Evolutionary conservation across 92 coral and sea anemone genomes (phyloP).

Genomic region (Heliopora coerulea): DNA sequence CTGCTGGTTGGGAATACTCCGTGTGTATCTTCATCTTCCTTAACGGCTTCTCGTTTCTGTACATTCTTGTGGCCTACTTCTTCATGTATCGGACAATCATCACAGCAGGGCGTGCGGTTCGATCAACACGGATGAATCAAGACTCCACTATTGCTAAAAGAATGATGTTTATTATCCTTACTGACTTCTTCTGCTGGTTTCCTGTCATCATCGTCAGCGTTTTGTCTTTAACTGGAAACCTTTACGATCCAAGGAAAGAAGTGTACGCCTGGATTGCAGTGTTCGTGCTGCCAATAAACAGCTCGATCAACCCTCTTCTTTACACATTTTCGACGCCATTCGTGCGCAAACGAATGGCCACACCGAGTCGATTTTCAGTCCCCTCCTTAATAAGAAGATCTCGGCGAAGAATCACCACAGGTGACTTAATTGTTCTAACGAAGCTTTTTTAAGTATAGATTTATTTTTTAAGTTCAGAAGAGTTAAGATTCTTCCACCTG

Average conservation of each 20-base stretch:
- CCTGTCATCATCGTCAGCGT: slow-evolving; percentile 67
- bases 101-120: slow-evolving; percentile 46
- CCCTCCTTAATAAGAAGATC: too few relatives aligned
- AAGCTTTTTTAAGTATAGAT: too few relatives aligned
- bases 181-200: slow-evolving; percentile 65
- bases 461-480: too few relatives aligned
- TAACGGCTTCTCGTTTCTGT: slow-evolving; percentile 69
- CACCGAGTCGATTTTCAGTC: too few relatives aligned
- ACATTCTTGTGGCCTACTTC: slow-evolving; percentile 65
- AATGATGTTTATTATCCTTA: slow-evolving; percentile 57
- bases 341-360: slow-evolving; percentile 41
- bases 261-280: slow-evolving; percentile 72
- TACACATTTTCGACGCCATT: slow-evolving; percentile 67
- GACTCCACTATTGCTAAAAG: slow-evolving; percentile 69
- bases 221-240: slow-evolving; percentile 56
- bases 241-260: slow-evolving; percentile 49
- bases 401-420: too few relatives aligned
- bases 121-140: slow-evolving; percentile 62
- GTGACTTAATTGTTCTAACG: too few relatives aligned
- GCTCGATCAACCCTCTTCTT: slow-evolving; percentile 66
- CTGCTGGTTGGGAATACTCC: slow-evolving; percentile 68
- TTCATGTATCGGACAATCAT: slow-evolving; percentile 62
- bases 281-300: slow-evolving; percentile 68
- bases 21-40: slow-evolving; percentile 64
- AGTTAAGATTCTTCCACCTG: too few relatives aligned